phyloP scores from a whole-genome alignment of 1,140 invertebrate genomes.

The Papilio helenus region DNA sequence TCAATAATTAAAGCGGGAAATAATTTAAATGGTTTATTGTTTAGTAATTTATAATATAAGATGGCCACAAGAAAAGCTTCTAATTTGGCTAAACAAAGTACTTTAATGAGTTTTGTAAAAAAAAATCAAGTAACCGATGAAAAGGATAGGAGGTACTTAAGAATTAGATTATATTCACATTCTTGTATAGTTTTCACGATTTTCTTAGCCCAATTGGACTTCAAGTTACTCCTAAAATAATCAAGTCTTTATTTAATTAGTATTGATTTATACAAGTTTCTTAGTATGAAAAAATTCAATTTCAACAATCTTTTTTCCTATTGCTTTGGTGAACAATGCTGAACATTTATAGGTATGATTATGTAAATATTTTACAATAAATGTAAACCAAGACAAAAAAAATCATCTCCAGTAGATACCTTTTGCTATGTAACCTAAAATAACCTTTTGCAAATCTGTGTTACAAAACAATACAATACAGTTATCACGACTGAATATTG shows the following conservation, averaged over 20 bases:
- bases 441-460: background rate
- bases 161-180: background rate
- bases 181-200: background rate
- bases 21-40: constrained; percentile 25
- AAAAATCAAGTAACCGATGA: constrained; percentile 43
- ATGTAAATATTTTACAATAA: no score
- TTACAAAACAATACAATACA: background rate
- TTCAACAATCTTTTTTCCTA: no score
- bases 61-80: constrained; percentile 52
- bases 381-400: no score
- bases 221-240: background rate
- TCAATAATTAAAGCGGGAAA: constrained; percentile 26
- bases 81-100: constrained; percentile 50
- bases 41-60: constrained; percentile 17
- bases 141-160: constrained; percentile 32
- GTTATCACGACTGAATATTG: background rate
- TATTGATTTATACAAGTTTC: constrained; percentile 6
- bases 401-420: no score
- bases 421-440: background rate
- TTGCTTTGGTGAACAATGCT: no score
- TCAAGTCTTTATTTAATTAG: background rate
- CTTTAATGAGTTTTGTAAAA: constrained; percentile 58
- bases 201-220: background rate
- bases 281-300: background rate
- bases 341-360: no score